These are phyloP conservation scores for Hylyphantes graminicola DNA, from an alignment of 1,140 invertebrate species.

Conservation along the genomic window DNA sequence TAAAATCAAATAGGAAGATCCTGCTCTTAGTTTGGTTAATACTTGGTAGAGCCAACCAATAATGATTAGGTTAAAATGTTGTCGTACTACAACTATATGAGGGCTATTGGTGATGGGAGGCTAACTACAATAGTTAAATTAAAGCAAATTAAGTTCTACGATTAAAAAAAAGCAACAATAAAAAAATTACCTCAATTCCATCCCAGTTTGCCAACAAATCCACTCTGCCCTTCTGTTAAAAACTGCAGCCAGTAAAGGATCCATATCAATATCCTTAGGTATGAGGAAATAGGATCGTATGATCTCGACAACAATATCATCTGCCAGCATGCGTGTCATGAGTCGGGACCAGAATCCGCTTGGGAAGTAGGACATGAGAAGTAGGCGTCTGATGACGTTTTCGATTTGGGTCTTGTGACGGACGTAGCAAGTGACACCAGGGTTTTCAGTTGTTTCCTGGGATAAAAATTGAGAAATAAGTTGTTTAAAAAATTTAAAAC, in stretches of 20 bases:
- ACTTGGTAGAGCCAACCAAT: too few relatives aligned
- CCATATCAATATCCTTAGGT: slow-evolving; percentile 73
- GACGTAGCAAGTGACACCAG: slow-evolving; percentile 47
- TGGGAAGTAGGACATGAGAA: slow-evolving; percentile 96
- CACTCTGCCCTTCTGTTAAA: slow-evolving; percentile 83
- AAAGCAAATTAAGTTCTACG: too few relatives aligned
- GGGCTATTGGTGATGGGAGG: too few relatives aligned
- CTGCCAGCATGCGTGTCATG: slow-evolving; percentile 90
- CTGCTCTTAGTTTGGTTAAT: too few relatives aligned
- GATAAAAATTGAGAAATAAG: too few relatives aligned
- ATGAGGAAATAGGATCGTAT: slow-evolving; percentile 77
- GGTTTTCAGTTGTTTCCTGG: background rate
- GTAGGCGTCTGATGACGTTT: slow-evolving; percentile 70
- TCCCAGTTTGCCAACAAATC: slow-evolving; percentile 95
- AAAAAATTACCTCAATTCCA: slow-evolving; percentile 74
- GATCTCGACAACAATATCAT: slow-evolving; percentile 87
- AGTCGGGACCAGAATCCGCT: slow-evolving; percentile 97
- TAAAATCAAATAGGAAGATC: too few relatives aligned
- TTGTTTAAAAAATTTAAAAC: too few relatives aligned
- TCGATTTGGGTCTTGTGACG: slow-evolving; percentile 50
- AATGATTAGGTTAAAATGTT: too few relatives aligned
- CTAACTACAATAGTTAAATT: too few relatives aligned
- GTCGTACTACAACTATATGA: too few relatives aligned
- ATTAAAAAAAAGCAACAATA: too few relatives aligned
- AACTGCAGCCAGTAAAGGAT: slow-evolving; percentile 71